Evolutionary conservation across 1,140 invertebrate genomes (phyloP).

Genomic region (Drosophila funebris): DNA sequence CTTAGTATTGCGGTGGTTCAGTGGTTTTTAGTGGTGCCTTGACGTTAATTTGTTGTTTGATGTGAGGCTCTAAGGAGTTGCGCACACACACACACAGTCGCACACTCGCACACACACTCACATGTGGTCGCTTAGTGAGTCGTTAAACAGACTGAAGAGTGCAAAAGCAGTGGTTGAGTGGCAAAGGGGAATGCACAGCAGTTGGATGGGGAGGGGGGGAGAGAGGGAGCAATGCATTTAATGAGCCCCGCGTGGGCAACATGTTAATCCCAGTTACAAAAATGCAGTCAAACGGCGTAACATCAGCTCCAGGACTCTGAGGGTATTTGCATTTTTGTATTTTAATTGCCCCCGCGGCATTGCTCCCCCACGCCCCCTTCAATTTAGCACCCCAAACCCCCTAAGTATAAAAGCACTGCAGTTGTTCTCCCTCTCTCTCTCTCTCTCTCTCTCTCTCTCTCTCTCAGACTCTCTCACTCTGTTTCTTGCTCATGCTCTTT

Average conservation of each 20-base stretch:
- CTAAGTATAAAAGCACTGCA: conserved; percentile 24
- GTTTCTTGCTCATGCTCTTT: not conserved
- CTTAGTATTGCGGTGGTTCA: conserved; percentile 13
- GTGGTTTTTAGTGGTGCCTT: conserved; percentile 29
- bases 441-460: not conserved
- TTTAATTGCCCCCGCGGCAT: conserved; percentile 51
- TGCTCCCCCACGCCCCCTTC: not conserved
- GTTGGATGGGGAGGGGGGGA: not conserved
- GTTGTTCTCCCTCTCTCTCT: not conserved
- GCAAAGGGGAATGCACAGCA: not conserved
- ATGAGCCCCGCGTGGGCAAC: conserved; percentile 75
- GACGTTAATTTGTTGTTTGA: conserved; percentile 73
- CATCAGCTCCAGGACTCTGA: conserved; percentile 11
- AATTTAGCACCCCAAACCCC: not conserved
- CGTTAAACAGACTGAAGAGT: conserved; percentile 38
- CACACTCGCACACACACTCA: not conserved
- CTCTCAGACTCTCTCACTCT: not conserved
- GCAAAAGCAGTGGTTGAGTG: not conserved
- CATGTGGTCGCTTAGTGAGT: conserved; percentile 44
- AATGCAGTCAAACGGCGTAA: conserved; percentile 22
- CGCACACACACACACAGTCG: not conserved
- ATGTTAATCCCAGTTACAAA: conserved; percentile 65
- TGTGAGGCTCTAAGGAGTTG: conserved; percentile 21
- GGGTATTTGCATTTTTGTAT: conserved; percentile 58
- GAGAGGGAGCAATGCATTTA: conserved; percentile 54